Percentiles rank a stretch among this genome's conserved stretches.
These are phyloP conservation scores for Melinaea marsaeus DNA, from an alignment of 2,888 invertebrate species.

Conservation along the genomic window DNA sequence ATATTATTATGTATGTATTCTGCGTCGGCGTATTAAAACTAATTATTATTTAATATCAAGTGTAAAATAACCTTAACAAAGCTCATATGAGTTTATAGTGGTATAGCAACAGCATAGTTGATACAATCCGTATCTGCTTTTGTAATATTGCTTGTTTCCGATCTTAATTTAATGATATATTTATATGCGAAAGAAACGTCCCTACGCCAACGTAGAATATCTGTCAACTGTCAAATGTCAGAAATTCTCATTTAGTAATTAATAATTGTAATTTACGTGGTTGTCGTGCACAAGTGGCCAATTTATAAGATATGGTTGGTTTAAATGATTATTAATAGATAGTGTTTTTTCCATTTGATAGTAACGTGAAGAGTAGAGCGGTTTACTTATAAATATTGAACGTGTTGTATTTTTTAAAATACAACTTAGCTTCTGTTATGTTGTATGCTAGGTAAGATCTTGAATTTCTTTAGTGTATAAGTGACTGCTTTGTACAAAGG, in stretches of 20 bases:
- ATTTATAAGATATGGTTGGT: neutral
- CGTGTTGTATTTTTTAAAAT: neutral
- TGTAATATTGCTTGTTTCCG: neutral
- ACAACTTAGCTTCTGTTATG: neutral
- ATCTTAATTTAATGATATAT: neutral
- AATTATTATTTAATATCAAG: too few relatives aligned
- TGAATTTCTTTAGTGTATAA: conserved; percentile 7
- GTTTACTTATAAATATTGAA: neutral
- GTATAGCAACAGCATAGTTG: too few relatives aligned
- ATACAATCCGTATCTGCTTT: neutral
- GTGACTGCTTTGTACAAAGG: conserved; percentile 29
- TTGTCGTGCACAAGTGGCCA: neutral
- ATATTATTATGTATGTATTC: conserved; percentile 7
- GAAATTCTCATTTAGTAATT: neutral
- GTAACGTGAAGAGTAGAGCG: neutral
- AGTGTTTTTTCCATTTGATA: conserved; percentile 1
- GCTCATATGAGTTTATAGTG: too few relatives aligned
- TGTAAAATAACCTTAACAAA: too few relatives aligned
- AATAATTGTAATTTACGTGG: neutral
- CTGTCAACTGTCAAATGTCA: neutral
- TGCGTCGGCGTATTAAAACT: conserved; percentile 8
- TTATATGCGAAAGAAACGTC: neutral
- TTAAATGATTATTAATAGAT: neutral
- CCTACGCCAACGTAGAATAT: neutral
- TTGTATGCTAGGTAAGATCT: neutral